Evolutionary conservation across 2,113 vertebrate genomes (phyloP).

Genomic region (Lates calcarifer): DNA sequence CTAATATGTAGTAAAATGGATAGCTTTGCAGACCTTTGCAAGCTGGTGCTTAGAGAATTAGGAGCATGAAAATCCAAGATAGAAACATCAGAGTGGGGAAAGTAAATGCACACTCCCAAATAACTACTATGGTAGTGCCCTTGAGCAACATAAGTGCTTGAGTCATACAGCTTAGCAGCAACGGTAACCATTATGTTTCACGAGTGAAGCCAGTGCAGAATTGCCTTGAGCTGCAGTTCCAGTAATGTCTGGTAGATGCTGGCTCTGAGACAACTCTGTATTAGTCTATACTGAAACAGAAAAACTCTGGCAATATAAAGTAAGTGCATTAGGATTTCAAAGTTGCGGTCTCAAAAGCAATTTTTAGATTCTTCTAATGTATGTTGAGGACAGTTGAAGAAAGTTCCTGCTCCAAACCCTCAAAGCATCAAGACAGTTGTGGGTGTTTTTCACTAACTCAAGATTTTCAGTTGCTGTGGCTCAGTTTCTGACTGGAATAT

Average conservation of each 20-base stretch:
- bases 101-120: slow-evolving; percentile 48
- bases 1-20: slow-evolving; percentile 19
- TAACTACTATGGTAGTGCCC: slow-evolving; percentile 42
- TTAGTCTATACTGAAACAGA: not conserved
- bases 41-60: slow-evolving; percentile 13
- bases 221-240: slow-evolving; percentile 46
- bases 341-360: not conserved
- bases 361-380: not conserved
- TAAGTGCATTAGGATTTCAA: not conserved
- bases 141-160: slow-evolving; percentile 44
- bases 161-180: slow-evolving; percentile 54
- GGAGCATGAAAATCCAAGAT: slow-evolving; percentile 24
- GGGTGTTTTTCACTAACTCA: not conserved
- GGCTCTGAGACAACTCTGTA: slow-evolving; percentile 2
- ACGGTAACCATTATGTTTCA: slow-evolving; percentile 43
- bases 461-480: not conserved
- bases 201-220: slow-evolving; percentile 37
- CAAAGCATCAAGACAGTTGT: not conserved
- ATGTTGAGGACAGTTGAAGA: not conserved
- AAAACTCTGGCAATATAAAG: slow-evolving; percentile 8
- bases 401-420: not conserved
- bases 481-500: not conserved
- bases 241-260: slow-evolving; percentile 41
- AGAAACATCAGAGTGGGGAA: slow-evolving; percentile 41
- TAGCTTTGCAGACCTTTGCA: slow-evolving; percentile 10